phyloP scores from a whole-genome alignment of 2,888 invertebrate genomes.

The Mechanitis mazaeus region DNA sequence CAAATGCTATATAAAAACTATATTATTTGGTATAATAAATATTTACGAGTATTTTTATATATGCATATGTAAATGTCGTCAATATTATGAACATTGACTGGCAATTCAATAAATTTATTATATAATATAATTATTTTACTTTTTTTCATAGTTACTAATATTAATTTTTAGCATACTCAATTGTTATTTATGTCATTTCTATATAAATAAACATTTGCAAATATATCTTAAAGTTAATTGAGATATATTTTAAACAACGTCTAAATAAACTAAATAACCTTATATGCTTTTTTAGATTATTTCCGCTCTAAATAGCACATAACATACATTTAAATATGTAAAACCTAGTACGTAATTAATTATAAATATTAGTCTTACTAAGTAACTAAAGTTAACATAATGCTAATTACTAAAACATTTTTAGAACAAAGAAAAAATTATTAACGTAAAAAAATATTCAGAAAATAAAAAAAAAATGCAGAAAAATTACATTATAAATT shows the following conservation, averaged over 20 bases:
- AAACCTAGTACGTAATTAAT: neutral
- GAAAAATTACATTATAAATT: too few species aligned
- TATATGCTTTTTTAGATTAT: slow-evolving; percentile 22
- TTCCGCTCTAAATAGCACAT: slow-evolving; percentile 19
- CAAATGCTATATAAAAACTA: too few species aligned
- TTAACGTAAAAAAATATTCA: slow-evolving; percentile 8
- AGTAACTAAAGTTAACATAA: neutral
- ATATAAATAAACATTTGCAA: too few species aligned
- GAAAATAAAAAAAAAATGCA: slow-evolving; percentile 1
- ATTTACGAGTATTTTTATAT: too few species aligned
- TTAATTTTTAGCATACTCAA: too few species aligned
- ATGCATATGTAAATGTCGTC: too few species aligned
- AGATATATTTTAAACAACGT: slow-evolving; percentile 20
- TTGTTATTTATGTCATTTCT: too few species aligned
- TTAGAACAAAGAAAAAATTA: slow-evolving; percentile 5
- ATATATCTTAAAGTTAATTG: slow-evolving; percentile 8
- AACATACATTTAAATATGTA: neutral
- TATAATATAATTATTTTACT: too few species aligned
- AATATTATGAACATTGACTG: too few species aligned
- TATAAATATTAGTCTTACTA: neutral
- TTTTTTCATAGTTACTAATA: too few species aligned
- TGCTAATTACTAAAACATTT: slow-evolving; percentile 2
- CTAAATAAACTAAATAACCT: slow-evolving; percentile 13
- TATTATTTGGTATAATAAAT: too few species aligned
- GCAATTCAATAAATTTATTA: too few species aligned